Conservation (phyloP, 2,888 invertebrate genomes). For the Agrochola macilenta region DNA sequence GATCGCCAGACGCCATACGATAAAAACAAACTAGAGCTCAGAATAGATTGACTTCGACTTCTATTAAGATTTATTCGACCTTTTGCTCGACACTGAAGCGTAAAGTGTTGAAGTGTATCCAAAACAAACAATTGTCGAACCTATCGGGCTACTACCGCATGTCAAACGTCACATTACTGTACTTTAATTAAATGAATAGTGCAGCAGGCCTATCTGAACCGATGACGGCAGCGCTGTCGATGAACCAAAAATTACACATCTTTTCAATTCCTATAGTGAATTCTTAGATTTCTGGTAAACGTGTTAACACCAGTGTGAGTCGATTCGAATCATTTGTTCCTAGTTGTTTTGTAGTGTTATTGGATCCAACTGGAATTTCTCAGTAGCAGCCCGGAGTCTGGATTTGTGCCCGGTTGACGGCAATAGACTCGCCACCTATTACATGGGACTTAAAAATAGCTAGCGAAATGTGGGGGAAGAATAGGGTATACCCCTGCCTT, state of each 20-base stretch:
- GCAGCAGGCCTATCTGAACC: no score
- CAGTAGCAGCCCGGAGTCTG: neutral
- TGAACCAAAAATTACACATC: neutral
- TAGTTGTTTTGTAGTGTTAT: neutral
- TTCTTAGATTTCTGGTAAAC: neutral
- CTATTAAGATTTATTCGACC: conserved; percentile 35
- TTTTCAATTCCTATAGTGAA: neutral
- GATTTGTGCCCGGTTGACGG: neutral
- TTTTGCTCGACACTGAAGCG: conserved; percentile 36
- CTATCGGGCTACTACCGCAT: conserved; percentile 12
- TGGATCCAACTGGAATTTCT: neutral
- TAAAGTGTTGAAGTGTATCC: conserved; percentile 25
- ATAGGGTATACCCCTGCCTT: neutral
- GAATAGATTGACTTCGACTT: conserved; percentile 32
- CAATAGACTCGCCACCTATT: neutral
- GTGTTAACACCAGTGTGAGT: neutral
- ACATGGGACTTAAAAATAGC: neutral
- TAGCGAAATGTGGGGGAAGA: neutral
- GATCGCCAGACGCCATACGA: conserved; percentile 33
- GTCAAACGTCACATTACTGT: conserved; percentile 36
- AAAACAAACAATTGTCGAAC: conserved; percentile 29
- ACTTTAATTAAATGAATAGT: conserved; percentile 23
- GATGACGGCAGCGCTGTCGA: no score
- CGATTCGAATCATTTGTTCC: neutral
- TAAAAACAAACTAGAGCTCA: conserved; percentile 29